Conservation (phyloP, 2,797 vertebrate genomes). For the Malurus leucopterus region DNA sequence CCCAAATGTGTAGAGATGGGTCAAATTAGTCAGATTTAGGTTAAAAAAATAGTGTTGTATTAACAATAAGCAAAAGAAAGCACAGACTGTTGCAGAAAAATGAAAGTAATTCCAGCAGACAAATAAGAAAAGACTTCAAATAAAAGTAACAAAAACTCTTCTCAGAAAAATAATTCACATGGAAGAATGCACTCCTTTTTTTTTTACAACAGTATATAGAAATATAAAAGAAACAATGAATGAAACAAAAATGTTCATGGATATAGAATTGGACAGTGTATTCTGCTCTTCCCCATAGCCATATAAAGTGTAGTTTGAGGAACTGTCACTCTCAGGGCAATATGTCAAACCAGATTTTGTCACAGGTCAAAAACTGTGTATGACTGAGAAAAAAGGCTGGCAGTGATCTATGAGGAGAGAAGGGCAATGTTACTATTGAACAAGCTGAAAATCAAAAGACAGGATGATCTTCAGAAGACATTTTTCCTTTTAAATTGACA, state of each 20-base stretch:
- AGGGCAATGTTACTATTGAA: background rate
- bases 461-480: background rate
- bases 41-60: background rate
- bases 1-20: background rate
- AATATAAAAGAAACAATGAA: constrained; percentile 1
- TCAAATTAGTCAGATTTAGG: background rate
- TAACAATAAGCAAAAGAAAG: constrained; percentile 3
- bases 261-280: background rate
- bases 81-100: background rate
- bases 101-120: background rate
- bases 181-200: background rate
- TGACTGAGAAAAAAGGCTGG: constrained; percentile 9
- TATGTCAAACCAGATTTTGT: constrained; percentile 17
- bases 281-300: background rate
- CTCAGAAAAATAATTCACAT: background rate
- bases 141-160: background rate
- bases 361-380: background rate
- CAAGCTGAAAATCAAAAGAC: background rate
- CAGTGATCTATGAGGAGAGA: background rate
- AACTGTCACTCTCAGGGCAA: background rate
- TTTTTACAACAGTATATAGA: background rate
- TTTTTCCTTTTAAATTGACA: background rate
- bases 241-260: background rate
- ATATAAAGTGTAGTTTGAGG: background rate
- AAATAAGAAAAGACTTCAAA: background rate